Base-by-base conservation (phyloP, 1,140 invertebrate genomes). In the Yoshiicerus persimilis region DNA sequence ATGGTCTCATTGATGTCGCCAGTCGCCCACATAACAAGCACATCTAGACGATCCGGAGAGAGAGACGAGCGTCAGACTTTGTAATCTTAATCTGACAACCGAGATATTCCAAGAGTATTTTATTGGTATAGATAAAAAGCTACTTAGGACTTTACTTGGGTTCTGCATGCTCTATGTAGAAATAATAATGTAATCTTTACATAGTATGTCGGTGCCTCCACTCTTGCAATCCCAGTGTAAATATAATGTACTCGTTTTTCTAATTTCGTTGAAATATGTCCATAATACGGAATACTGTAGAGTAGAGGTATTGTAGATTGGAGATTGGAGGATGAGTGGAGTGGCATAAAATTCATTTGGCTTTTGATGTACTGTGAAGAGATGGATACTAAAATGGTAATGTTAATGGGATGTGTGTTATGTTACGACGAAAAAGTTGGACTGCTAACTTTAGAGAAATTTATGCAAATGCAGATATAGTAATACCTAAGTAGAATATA, bases 371-470 rank as follows among this genome's bases (percentile, higher is more conserved):
- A n/a, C 30, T 70, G 34, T 80, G 32, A 70, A 27, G 64, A 36
- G 75, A 80, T 80, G 75, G 75, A 80, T 80, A 80, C 75, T 0
- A 80, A 80, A 80, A 80, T 80, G 75, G 75, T 80, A 80, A 80
- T 38, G 75, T 34, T 80, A 80, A 80, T 80, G 75, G 75, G 32
- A 32, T 80, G 75, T 5, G 38, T 80, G 30, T 13, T 80, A 36
- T 34, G n/a, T n/a, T n/a, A n/a, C n/a, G n/a, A n/a, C n/a, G n/a
- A n/a, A n/a, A n/a, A n/a, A n/a, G n/a, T n/a, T n/a, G n/a, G n/a
- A n/a, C n/a, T n/a, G n/a, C 16, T 27, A 77, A 27, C 20, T 36
- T n/a, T n/a, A n/a, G 34, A 80, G 75, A 38, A 32, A 4, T 56
- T 56, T 32, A 38, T 32, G 75, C 75, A 77, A n/a, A 77, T 77